A percentile compares a stretch with the other conserved stretches of the same genome.
Evolutionary conservation across 2,888 invertebrate genomes (phyloP).

Genomic region (Hemistola chrysoprasaria): DNA sequence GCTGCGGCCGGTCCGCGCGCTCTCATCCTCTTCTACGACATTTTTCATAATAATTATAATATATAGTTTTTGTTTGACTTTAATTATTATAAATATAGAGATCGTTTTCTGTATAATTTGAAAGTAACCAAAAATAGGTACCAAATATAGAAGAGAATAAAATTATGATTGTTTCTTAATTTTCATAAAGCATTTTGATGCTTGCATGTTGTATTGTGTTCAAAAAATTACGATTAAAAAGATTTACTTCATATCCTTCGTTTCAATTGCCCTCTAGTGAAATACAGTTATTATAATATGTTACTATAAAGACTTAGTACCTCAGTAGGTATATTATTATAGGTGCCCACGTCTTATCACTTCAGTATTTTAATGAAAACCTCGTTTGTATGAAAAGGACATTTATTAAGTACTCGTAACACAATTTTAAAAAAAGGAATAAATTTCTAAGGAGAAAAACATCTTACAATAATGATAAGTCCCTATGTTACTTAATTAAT

Average conservation of each 20-base stretch:
- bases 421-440: no score
- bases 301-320: no score
- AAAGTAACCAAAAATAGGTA: slow-evolving; percentile 81
- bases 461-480: no score
- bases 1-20: slow-evolving; percentile 53
- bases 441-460: no score
- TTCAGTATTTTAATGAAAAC: no score
- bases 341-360: no score
- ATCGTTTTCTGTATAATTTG: slow-evolving; percentile 77
- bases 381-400: no score
- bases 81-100: slow-evolving; percentile 57
- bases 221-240: slow-evolving; percentile 80
- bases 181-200: slow-evolving; percentile 80
- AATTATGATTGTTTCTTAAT: slow-evolving; percentile 78
- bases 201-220: slow-evolving; percentile 83
- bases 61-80: slow-evolving; percentile 79
- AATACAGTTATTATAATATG: no score
- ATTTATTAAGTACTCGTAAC: no score
- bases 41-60: slow-evolving; percentile 80
- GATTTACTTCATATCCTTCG: slow-evolving; percentile 56
- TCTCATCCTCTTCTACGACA: slow-evolving; percentile 66
- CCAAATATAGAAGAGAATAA: slow-evolving; percentile 79
- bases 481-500: no score
- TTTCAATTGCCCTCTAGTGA: slow-evolving; percentile 29
- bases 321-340: no score